Evolutionary conservation across 2,888 invertebrate genomes (phyloP).

Genomic region (Colletes collaris): DNA sequence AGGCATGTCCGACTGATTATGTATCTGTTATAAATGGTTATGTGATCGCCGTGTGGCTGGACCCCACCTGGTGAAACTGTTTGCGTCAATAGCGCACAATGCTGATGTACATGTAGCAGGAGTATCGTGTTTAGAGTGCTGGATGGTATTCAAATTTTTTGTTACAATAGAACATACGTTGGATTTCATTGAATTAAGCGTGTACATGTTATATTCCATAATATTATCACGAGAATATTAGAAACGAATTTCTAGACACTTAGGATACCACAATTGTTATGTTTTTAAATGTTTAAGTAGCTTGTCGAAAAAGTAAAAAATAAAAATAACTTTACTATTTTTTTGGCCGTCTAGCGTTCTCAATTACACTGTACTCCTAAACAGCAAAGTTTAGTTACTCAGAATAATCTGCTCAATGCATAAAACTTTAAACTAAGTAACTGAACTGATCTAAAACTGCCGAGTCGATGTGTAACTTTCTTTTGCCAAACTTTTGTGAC

Average conservation of each 20-base stretch:
- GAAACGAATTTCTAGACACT: constrained; percentile 25
- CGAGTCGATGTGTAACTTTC: constrained; percentile 71
- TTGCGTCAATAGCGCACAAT: constrained; percentile 80
- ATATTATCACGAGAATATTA: constrained; percentile 17
- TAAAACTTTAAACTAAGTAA: constrained; percentile 68
- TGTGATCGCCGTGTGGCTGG: constrained; percentile 81
- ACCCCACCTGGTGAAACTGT: constrained; percentile 82
- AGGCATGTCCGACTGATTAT: constrained; percentile 80
- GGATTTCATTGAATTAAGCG: constrained; percentile 32
- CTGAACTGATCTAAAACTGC: constrained; percentile 72
- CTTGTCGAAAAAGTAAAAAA: constrained; percentile 10
- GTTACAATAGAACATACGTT: constrained; percentile 23
- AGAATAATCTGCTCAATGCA: constrained; percentile 68
- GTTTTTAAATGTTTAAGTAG: constrained; percentile 50
- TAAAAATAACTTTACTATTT: constrained; percentile 21
- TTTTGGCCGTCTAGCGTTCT: constrained; percentile 69
- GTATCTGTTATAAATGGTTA: constrained; percentile 79
- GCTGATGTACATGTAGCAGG: constrained; percentile 74
- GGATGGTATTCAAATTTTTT: constrained; percentile 56
- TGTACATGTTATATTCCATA: constrained; percentile 33
- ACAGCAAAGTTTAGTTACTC: constrained; percentile 72
- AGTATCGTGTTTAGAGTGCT: constrained; percentile 70
- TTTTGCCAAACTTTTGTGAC: constrained; percentile 65
- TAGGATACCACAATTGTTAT: constrained; percentile 33
- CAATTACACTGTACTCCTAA: constrained; percentile 70